These are phyloP conservation scores for Pithys albifrons DNA, from an alignment of 2,113 vertebrate genomes.

Conservation along the genomic window DNA sequence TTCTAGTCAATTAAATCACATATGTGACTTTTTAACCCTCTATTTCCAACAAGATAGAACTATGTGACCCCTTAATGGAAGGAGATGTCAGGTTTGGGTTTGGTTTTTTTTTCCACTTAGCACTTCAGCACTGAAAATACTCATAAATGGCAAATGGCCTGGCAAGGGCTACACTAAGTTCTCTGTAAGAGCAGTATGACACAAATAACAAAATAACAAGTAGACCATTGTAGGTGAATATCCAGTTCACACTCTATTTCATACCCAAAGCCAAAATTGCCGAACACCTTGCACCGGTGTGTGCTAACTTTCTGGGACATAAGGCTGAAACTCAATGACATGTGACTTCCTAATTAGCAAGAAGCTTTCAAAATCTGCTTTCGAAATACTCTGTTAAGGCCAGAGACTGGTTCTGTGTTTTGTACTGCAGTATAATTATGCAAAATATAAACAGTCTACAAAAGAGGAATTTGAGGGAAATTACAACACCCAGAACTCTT, in stretches of 20 bases:
- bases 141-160: not conserved
- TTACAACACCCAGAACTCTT: not conserved
- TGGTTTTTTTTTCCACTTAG: not conserved
- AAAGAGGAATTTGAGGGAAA: not conserved
- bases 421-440: not conserved
- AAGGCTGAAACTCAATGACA: not conserved
- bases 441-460: not conserved
- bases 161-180: not conserved
- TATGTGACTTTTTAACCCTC: not conserved
- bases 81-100: not conserved
- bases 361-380: not conserved
- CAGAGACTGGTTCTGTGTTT: not conserved
- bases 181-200: not conserved
- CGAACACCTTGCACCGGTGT: not conserved
- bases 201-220: not conserved
- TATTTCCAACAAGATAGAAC: not conserved
- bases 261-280: not conserved
- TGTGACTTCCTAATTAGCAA: not conserved
- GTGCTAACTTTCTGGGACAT: not conserved
- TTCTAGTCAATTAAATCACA: not conserved
- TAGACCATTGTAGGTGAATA: not conserved
- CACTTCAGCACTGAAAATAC: not conserved
- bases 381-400: not conserved
- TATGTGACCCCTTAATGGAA: not conserved
- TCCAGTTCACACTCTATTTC: not conserved